phyloP scores from a whole-genome alignment of 2,888 invertebrate species.

The Lepidochitona cinerea region DNA sequence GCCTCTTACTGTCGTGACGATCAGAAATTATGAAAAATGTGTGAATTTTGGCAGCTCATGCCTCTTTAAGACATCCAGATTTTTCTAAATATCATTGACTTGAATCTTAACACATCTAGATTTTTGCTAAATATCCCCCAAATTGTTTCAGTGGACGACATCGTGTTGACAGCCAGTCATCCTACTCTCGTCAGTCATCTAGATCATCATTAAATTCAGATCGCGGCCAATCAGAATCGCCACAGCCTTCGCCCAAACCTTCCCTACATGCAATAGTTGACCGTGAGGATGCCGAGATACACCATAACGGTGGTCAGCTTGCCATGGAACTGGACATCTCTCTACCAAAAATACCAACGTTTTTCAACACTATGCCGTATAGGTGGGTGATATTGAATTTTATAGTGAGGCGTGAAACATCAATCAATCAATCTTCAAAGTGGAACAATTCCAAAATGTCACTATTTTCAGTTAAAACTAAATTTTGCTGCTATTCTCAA shows the following conservation, averaged over 20 bases:
- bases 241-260: constrained; percentile 16
- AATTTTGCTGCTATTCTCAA: no score
- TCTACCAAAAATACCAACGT: constrained; percentile 52
- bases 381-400: constrained; percentile 38
- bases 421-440: no score
- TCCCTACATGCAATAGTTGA: constrained; percentile 51
- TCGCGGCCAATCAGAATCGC: constrained; percentile 24
- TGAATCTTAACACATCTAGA: no score
- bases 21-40: no score
- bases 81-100: no score
- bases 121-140: no score
- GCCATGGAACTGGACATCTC: neutral
- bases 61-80: no score
- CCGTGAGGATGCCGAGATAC: neutral
- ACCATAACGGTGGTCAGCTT: neutral
- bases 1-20: no score
- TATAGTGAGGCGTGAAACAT: no score
- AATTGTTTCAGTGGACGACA: neutral
- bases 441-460: no score
- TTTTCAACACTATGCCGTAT: constrained; percentile 50
- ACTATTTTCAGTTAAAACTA: no score
- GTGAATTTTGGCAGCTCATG: no score
- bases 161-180: neutral
- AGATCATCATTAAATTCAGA: constrained; percentile 9
- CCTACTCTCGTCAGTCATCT: neutral